Conservation (phyloP, 2,888 invertebrate genomes). For the Pecten maximus region DNA sequence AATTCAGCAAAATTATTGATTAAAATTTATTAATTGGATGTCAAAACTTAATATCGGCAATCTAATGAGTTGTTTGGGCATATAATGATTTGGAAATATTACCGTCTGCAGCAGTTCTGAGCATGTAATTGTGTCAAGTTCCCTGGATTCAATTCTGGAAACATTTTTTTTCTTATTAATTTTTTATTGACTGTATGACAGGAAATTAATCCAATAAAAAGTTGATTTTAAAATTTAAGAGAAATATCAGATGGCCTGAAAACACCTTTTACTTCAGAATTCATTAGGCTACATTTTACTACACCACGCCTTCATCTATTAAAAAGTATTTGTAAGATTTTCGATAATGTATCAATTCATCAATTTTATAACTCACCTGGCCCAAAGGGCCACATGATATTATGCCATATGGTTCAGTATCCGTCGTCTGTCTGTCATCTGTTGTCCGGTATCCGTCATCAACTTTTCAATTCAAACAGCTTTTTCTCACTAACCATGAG, state of each 20-base stretch:
- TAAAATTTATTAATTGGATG: slow-evolving; percentile 8
- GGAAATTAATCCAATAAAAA: not conserved
- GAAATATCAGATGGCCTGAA: not conserved
- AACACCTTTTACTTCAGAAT: no score
- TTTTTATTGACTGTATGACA: not conserved
- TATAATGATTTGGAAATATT: not conserved
- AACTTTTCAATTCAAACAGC: no score
- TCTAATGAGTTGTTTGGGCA: not conserved
- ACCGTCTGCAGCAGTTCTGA: not conserved
- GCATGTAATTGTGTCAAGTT: not conserved
- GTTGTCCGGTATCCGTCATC: no score
- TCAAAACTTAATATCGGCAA: not conserved
- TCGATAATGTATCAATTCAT: no score
- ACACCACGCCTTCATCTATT: no score
- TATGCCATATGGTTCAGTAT: no score
- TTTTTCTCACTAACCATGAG: no score
- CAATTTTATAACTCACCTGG: no score
- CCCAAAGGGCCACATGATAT: no score
- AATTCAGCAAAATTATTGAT: not conserved
- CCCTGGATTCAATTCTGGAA: not conserved
- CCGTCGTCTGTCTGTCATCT: no score
- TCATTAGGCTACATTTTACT: no score
- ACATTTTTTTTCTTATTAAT: not conserved
- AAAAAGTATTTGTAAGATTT: no score
- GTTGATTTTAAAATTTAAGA: not conserved